These are phyloP conservation scores for Onychomys leucogaster DNA, from an alignment of 2,797 vertebrate species.

Conservation along the genomic window DNA sequence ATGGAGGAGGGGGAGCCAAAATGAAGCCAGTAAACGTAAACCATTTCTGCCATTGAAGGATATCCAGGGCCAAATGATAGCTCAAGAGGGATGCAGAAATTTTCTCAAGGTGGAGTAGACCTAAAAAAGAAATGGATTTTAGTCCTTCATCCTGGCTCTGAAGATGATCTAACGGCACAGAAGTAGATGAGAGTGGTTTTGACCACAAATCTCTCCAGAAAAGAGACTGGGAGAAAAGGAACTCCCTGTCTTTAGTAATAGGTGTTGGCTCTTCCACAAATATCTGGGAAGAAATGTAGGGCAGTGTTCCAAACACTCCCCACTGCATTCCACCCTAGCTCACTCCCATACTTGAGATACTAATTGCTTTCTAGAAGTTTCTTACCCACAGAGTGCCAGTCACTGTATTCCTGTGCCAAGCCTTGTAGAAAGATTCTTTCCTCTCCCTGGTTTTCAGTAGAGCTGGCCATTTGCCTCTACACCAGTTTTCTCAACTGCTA, in stretches of 20 bases:
- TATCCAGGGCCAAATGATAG: neutral
- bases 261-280: conserved; percentile 26
- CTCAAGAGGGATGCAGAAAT: neutral
- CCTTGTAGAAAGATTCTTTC: neutral
- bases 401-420: neutral
- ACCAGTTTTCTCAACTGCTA: neutral
- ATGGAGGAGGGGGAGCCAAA: neutral
- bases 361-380: neutral
- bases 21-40: neutral
- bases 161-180: neutral
- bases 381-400: neutral
- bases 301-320: neutral
- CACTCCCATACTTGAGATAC: neutral
- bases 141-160: neutral
- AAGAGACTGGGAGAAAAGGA: conserved; percentile 1
- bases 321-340: neutral
- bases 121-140: neutral
- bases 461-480: conserved; percentile 1
- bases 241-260: conserved; percentile 2
- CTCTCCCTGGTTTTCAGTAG: neutral
- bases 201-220: conserved; percentile 48
- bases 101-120: conserved; percentile 1
- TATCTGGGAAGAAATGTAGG: conserved; percentile 34
- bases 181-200: neutral
- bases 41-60: neutral